Evolutionary conservation across 2,797 vertebrate species (phyloP).

Genomic region (Odontamblyopus rebecca): DNA sequence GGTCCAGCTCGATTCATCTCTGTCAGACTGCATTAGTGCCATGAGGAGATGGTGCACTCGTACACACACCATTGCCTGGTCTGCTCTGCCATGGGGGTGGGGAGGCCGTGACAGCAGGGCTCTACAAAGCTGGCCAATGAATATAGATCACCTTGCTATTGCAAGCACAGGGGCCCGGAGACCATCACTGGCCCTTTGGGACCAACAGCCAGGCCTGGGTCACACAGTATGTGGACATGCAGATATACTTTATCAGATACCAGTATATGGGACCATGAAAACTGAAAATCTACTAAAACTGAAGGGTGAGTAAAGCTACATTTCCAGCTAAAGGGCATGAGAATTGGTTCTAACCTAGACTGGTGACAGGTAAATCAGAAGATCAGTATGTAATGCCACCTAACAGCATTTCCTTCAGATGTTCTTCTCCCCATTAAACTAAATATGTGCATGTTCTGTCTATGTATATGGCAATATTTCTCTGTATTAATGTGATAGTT

Average conservation of each 20-base stretch:
- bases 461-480: not conserved
- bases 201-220: slow-evolving; percentile 49
- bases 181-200: slow-evolving; percentile 60
- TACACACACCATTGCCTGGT: slow-evolving; percentile 44
- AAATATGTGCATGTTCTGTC: not conserved
- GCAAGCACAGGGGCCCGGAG: slow-evolving; percentile 56
- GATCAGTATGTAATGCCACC: no score
- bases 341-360: not conserved
- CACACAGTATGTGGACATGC: slow-evolving; percentile 42
- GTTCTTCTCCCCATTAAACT: not conserved
- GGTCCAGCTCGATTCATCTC: slow-evolving; percentile 76
- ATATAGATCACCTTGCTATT: slow-evolving; percentile 77
- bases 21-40: slow-evolving; percentile 75
- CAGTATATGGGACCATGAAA: not conserved
- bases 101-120: slow-evolving; percentile 71
- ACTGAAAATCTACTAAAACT: not conserved
- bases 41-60: slow-evolving; percentile 41
- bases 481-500: not conserved
- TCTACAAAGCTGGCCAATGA: slow-evolving; percentile 71
- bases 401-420: no score
- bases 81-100: slow-evolving; percentile 57
- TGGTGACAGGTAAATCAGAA: no score
- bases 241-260: slow-evolving; percentile 36
- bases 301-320: not conserved
- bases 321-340: not conserved